Evolutionary conservation across 2,888 invertebrate species (phyloP).

Genomic region (Agriopis leucophaearia): DNA sequence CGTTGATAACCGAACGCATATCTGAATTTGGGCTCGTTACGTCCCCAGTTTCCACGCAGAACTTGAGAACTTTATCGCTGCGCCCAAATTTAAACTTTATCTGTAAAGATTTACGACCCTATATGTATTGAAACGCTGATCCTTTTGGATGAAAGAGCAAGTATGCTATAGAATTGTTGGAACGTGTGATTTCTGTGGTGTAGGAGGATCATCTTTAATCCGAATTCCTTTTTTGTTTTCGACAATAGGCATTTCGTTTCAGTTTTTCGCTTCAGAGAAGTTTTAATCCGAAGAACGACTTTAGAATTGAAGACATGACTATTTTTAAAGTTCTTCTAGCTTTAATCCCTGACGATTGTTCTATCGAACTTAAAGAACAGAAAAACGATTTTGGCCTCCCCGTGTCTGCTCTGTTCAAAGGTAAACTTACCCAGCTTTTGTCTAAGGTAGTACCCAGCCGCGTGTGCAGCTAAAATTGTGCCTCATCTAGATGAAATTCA

Average conservation of each 20-base stretch:
- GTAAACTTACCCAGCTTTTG: no score
- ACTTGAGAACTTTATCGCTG: conserved; percentile 31
- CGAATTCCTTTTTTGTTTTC: conserved; percentile 27
- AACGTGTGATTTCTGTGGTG: conserved; percentile 31
- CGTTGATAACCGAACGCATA: conserved; percentile 65
- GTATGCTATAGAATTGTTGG: conserved; percentile 31
- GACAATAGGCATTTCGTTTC: conserved; percentile 9
- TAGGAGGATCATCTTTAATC: conserved; percentile 30
- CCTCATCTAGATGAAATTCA: no score
- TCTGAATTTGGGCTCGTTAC: conserved; percentile 57
- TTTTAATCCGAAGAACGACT: not conserved
- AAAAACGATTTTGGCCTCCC: not conserved
- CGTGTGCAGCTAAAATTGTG: no score
- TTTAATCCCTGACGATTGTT: not conserved
- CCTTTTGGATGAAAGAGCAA: conserved; percentile 25
- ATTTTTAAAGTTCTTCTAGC: not conserved
- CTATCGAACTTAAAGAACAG: not conserved
- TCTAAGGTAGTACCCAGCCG: no score
- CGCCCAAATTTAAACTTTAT: conserved; percentile 25
- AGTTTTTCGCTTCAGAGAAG: conserved; percentile 2
- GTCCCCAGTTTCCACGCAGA: conserved; percentile 42
- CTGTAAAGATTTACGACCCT: conserved; percentile 14
- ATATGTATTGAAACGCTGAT: conserved; percentile 15
- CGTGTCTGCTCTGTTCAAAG: not conserved
- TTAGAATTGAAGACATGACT: not conserved